Base-by-base conservation (phyloP, 2,113 vertebrate species). In the Phrynosoma platyrhinos region DNA sequence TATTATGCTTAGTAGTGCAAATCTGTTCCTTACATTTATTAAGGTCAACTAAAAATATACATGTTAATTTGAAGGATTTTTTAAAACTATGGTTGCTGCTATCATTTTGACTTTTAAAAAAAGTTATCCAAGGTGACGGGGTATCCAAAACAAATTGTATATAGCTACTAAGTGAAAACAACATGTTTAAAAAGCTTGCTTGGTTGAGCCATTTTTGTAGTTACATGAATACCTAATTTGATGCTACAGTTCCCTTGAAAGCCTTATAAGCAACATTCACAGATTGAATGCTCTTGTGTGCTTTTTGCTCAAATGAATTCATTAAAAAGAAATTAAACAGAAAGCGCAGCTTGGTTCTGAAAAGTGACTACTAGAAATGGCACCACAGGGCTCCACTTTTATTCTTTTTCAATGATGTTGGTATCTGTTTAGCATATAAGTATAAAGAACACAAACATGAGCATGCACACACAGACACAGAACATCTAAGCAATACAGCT, bases 221-320 rank as follows among this genome's bases (percentile, higher is more conserved):
- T 47, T 86, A 76, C 20, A 86, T 40, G 52, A 47, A 58, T 66
- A 75, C 62, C 32, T 36, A 83, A 83, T 83, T 83, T 86, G 79
- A 83, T 82, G 72, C 55, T 71, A 77, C 32, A 36, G 84, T 32
- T 78, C 53, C 74, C 66, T 32, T 71, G 72, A 86, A 85, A 77
- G 27, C 27, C 52, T 58, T 78, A 27, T 71, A 90, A 78, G 79
- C 52, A 83, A 25, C 72, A 71, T 82, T 75, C 84, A 86, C 74
- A 89, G 62, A 82, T 71, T 13, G 58, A 75, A 71, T 58, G n/a
- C 71, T 78, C 52, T 16, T 83, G 88, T 62, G 36, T 52, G 52
- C n/a, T 47, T 83, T 86, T 90, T 82, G 58, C 47, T 77, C 79
- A 82, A 42, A 86, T 83, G 40, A 71, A 90, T 86, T 90, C 74